Evolutionary conservation across 2,888 invertebrate species (phyloP).

Genomic region (Geotrupes spiniger): DNA sequence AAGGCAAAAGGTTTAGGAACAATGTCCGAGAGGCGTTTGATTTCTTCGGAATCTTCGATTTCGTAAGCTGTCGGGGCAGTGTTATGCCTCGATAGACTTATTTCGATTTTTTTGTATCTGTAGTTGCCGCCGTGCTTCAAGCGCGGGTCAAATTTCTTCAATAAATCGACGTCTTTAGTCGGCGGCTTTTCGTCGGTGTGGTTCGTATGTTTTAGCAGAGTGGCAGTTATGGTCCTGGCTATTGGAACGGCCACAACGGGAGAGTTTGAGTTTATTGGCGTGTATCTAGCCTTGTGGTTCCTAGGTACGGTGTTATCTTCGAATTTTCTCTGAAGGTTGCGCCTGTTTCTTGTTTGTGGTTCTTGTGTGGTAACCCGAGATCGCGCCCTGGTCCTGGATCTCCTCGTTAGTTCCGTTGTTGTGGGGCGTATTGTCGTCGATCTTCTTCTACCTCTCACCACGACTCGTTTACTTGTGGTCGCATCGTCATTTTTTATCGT

Average conservation of each 20-base stretch:
- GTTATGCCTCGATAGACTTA: conserved; percentile 12
- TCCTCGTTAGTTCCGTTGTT: background rate
- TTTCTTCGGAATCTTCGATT: conserved; percentile 14
- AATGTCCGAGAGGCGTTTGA: conserved; percentile 32
- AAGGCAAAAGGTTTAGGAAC: conserved; percentile 39
- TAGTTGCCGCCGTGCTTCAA: conserved; percentile 37
- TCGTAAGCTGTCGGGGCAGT: conserved; percentile 13
- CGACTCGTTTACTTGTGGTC: conserved; percentile 9
- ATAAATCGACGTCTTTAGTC: conserved; percentile 28
- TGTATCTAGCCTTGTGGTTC: background rate
- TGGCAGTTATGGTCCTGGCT: conserved; percentile 11
- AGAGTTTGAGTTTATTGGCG: background rate
- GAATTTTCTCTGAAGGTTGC: background rate
- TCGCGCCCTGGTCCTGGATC: conserved; percentile 8
- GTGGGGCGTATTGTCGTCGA: background rate
- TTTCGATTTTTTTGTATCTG: conserved; percentile 19
- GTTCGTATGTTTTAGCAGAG: conserved; percentile 10
- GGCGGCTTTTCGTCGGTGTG: background rate
- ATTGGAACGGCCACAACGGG: background rate
- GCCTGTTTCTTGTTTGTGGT: background rate
- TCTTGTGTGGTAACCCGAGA: too few species aligned
- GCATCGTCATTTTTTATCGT: too few species aligned
- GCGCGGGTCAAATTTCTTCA: conserved; percentile 30
- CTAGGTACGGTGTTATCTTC: conserved; percentile 6
- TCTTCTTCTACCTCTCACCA: conserved; percentile 10